Base-by-base conservation (phyloP, 2,797 vertebrate genomes). In the Caiman crocodilus region DNA sequence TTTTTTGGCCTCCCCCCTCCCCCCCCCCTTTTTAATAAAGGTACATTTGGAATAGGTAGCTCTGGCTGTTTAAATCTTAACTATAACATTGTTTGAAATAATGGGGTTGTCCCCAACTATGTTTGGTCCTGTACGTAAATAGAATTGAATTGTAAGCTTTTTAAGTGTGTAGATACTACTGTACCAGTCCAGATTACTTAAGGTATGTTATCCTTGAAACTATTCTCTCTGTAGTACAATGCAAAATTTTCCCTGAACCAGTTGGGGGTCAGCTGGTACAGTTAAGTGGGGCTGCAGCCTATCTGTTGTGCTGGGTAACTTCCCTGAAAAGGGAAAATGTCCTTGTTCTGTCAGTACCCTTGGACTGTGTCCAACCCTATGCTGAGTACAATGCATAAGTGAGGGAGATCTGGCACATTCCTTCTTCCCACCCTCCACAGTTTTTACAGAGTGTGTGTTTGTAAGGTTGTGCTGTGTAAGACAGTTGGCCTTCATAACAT, bases 181-280 rank as follows among this genome's bases (percentile, higher is more conserved):
- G 20, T 14, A 13, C 61, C 26, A n/a, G 25, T 64, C 25, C 28
- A 28, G 28, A n/a, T 28, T 64, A 26, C 26, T 64, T 14, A 28
- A n/a, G 61, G 26, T 26, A 64, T 14, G n/a, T 64, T 64, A 15
- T 28, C 20, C 26, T 50, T 50, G 42, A 50, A 50, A 50, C 9
- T 50, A 50, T 35, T 59, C 14, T 2, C 4, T 63, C 26, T 64
- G 4, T 64, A 87, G 60, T 32, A 76, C 76, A 56, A 65, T 55
- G 71, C 1, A 6, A 28, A 16, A 18, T 79, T 1, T 21, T 85
- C 17, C 8, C 25, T 32, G 28, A 5, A 30, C 1, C 6, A 1
- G 16, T 65, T 61, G 87, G 85, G 57, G 59, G 83, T 90, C 71
- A 79, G 18, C 56, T 88, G 4, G 1, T 76, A 28, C 59, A 61